phyloP scores from a whole-genome alignment of 2,113 vertebrate species.

The Charadrius vociferus region DNA sequence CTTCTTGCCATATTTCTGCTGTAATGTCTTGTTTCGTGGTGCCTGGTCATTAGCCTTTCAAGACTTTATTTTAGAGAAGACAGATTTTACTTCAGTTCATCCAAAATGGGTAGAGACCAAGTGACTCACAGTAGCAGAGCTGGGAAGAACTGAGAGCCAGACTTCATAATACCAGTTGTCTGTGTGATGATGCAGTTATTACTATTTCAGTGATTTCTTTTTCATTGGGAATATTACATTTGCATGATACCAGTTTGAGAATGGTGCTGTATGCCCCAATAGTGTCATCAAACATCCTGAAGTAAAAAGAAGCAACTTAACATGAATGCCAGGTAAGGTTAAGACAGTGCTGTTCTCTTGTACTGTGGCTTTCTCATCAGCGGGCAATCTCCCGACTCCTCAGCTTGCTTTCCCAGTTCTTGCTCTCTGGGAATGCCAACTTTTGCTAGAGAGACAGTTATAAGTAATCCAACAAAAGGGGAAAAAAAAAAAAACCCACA shows the following conservation, averaged over 20 bases:
- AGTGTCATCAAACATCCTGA: not conserved
- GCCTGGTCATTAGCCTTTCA: not conserved
- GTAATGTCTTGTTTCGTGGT: not conserved
- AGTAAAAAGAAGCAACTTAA: not conserved
- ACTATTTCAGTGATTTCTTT: not conserved
- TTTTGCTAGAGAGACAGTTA: not conserved
- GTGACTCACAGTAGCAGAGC: not conserved
- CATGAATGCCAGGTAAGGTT: not conserved
- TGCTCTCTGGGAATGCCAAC: not conserved
- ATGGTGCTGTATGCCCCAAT: not conserved
- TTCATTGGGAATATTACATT: not conserved
- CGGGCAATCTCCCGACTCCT: not conserved
- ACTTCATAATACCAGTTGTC: not conserved
- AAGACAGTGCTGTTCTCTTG: not conserved
- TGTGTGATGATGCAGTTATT: not conserved
- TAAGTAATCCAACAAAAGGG: not conserved
- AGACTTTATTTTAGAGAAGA: not conserved
- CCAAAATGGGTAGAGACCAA: not conserved
- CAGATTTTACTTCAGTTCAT: not conserved
- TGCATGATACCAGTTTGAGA: not conserved
- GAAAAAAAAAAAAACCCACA: not conserved
- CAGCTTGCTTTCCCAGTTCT: not conserved
- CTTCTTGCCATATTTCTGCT: not conserved
- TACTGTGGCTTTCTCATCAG: not conserved
- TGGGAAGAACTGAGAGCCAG: not conserved